Evolutionary conservation across 2,888 invertebrate species (phyloP), one percentile per base, ranked within the genome.

Genomic region (Ochropleura plecta): DNA sequence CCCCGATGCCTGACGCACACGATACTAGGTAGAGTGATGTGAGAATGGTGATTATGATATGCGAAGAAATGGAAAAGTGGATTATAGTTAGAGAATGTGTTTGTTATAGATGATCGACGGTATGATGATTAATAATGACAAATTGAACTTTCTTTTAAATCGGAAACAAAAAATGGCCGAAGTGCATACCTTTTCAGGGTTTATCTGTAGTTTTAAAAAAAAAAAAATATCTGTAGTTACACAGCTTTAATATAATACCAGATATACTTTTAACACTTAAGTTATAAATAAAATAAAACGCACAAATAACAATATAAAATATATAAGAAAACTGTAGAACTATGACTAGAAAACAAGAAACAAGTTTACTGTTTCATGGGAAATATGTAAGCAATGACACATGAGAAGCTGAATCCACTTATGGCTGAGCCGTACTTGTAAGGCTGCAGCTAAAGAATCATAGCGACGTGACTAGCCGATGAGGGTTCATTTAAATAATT

Each of bases 1-100:
- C 97, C 82, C 93, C 97, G 92, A 93, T 96, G 91, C 95, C 96
- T 95, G 89, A 80, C 68, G 83, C 82, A 86, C 67, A 88, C 65
- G 85, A 87, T 71, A 86, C 87, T 86, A 81, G 42, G 70, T 63
- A 79, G 70, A 68, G 67, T 70, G 68, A 51, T 57, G 48, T 81
- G 79, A 86, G 42, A 40, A 66, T 75, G 62, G 70, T 70, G 40
- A 14, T 48, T 9, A 55, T 42, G 80, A 49, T 20, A 55, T 57
- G 55, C 30, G 48, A 42, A 42, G 20, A 48, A 20, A 16, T 12
- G 16, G 12, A 18, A 40, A 59, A 40, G 30, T 59, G 6, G 16
- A 10, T 70, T 30, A 44, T 18, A 30, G 16, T 20, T 20, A 20
- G 40, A n/a, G 10, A n/a, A 57, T 57, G 30, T 16, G 57, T 57